Conservation (phyloP, 2,797 vertebrate species). For the Mormyrops attenuatus region DNA sequence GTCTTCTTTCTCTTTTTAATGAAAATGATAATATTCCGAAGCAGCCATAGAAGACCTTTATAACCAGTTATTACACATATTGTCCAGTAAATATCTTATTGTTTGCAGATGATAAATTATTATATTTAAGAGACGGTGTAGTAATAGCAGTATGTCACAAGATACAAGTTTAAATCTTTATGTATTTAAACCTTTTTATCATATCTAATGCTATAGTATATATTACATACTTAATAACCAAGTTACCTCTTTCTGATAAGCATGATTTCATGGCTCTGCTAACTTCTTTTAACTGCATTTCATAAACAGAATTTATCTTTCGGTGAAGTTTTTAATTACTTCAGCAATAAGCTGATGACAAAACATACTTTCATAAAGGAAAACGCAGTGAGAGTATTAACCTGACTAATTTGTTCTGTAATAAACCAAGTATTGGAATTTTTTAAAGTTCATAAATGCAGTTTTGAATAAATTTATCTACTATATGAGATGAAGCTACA, state of each 20-base stretch:
- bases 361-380: background rate
- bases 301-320: background rate
- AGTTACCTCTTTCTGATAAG: background rate
- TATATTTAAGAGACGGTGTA: background rate
- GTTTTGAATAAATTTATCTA: background rate
- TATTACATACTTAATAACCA: background rate
- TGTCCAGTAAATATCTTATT: background rate
- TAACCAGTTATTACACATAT: background rate
- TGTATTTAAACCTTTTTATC: background rate
- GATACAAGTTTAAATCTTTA: background rate
- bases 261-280: background rate
- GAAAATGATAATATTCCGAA: background rate
- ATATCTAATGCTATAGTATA: background rate
- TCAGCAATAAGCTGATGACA: background rate
- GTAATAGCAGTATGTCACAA: background rate
- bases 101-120: background rate
- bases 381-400: background rate
- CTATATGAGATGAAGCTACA: background rate
- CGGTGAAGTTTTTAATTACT: background rate
- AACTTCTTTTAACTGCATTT: background rate
- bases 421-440: background rate
- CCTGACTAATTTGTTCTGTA: background rate
- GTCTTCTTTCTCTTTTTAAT: background rate
- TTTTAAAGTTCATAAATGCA: background rate
- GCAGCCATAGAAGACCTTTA: background rate